These are phyloP conservation scores for Diarsia mendica DNA, from an alignment of 2,888 invertebrate species.

Conservation along the genomic window DNA sequence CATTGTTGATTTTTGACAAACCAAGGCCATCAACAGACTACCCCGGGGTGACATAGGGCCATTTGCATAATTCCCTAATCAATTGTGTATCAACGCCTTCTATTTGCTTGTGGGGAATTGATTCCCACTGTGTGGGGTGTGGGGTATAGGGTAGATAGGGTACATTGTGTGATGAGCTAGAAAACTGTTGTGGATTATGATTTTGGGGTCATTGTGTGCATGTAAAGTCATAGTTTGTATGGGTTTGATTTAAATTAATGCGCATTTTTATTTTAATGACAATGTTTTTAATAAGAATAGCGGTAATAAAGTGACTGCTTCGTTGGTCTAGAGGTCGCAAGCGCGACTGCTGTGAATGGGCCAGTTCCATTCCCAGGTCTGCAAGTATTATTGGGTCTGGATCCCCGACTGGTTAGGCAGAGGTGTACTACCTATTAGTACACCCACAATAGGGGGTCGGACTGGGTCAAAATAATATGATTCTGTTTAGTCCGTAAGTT, in stretches of 20 bases:
- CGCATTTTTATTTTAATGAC: neutral
- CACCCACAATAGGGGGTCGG: too few relatives aligned
- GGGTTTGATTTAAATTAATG: neutral
- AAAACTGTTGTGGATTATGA: slow-evolving; percentile 39
- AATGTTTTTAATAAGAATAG: neutral
- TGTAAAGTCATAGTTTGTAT: neutral
- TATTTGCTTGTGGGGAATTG: slow-evolving; percentile 62
- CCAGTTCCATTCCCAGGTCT: too few relatives aligned
- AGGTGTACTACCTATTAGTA: too few relatives aligned
- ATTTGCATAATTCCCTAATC: slow-evolving; percentile 68
- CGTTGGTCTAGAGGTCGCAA: too few relatives aligned
- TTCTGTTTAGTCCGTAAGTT: too few relatives aligned
- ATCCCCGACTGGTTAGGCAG: too few relatives aligned
- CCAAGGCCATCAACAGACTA: slow-evolving; percentile 46
- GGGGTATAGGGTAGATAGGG: slow-evolving; percentile 13
- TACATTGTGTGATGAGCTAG: slow-evolving; percentile 41
- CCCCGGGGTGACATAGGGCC: slow-evolving; percentile 32
- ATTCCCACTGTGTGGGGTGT: slow-evolving; percentile 44
- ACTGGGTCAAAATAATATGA: too few relatives aligned
- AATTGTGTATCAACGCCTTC: slow-evolving; percentile 64
- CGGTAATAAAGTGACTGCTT: neutral
- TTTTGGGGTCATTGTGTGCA: neutral
- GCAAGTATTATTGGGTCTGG: too few relatives aligned
- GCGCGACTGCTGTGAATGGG: too few relatives aligned
- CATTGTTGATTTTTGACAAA: slow-evolving; percentile 65